A percentile compares a stretch with the other conserved stretches of the same genome.
phyloP scores from a whole-genome alignment of 2,113 vertebrate genomes.

The Sporophila hypoxantha region DNA sequence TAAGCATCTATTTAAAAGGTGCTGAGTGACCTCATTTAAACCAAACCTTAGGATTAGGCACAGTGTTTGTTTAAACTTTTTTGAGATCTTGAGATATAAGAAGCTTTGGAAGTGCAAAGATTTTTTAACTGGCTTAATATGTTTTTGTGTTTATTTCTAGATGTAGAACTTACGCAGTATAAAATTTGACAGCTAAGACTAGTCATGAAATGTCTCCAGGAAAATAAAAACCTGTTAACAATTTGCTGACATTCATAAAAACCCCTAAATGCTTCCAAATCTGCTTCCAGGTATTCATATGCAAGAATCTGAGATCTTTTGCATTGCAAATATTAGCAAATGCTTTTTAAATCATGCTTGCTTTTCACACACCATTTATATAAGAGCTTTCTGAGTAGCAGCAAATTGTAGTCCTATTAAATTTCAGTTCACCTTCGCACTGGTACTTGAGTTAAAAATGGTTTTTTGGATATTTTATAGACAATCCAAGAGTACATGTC shows the following conservation, averaged over 20 bases:
- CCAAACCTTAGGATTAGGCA: slow-evolving; percentile 43
- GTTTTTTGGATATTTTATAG: not conserved
- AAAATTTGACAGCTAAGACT: slow-evolving; percentile 47
- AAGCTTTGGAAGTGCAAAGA: slow-evolving; percentile 34
- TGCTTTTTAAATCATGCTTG: slow-evolving; percentile 33
- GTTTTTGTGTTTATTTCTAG: slow-evolving; percentile 55
- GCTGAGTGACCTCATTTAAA: slow-evolving; percentile 45
- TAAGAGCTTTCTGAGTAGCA: slow-evolving; percentile 36
- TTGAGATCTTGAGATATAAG: slow-evolving; percentile 43
- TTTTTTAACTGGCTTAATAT: slow-evolving; percentile 30
- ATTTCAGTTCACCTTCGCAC: slow-evolving; percentile 20
- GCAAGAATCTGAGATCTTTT: slow-evolving; percentile 45
- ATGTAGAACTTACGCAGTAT: not conserved
- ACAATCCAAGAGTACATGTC: not conserved
- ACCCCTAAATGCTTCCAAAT: slow-evolving; percentile 49
- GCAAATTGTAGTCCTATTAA: slow-evolving; percentile 35
- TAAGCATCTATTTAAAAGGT: slow-evolving; percentile 34
- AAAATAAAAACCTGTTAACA: slow-evolving; percentile 65
- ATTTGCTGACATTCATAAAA: slow-evolving; percentile 53
- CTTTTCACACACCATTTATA: slow-evolving; percentile 46
- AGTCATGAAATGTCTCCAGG: slow-evolving; percentile 43
- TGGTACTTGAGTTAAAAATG: not conserved
- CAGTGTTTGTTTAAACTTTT: slow-evolving; percentile 39
- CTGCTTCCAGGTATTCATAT: slow-evolving; percentile 51
- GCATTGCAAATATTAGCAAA: slow-evolving; percentile 62